A percentile compares a stretch with the other conserved stretches of the same genome.
phyloP scores from a whole-genome alignment of 2,113 vertebrate species.

The Phalacrocorax aristotelis region DNA sequence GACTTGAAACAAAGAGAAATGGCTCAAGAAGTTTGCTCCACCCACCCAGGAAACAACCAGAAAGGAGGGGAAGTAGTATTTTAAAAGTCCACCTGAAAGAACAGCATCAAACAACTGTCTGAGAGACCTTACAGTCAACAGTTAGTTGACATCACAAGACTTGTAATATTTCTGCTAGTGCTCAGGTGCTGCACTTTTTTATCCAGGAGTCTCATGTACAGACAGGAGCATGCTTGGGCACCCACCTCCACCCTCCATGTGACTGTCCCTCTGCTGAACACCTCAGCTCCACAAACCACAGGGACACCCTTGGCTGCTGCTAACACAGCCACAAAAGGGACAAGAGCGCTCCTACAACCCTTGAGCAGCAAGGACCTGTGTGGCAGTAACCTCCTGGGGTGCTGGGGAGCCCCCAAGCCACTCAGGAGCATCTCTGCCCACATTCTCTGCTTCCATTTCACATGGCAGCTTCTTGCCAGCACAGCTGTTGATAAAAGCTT shows the following conservation, averaged over 20 bases:
- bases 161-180: neutral
- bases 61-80: neutral
- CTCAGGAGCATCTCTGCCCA: neutral
- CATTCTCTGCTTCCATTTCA: neutral
- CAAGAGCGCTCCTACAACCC: rapidly evolving
- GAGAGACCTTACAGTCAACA: neutral
- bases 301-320: neutral
- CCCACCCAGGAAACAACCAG: neutral
- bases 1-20: neutral
- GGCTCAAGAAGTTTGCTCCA: neutral
- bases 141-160: neutral
- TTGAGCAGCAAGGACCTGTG: neutral
- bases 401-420: neutral
- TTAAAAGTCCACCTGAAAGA: neutral
- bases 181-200: no score
- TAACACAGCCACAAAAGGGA: neutral
- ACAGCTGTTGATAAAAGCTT: neutral
- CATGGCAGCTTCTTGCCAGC: rapidly evolving
- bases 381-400: neutral
- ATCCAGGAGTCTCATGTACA: neutral
- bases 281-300: neutral
- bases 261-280: rapidly evolving
- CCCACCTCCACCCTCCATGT: neutral
- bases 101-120: neutral
- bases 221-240: neutral